Conservation (phyloP, 2,888 invertebrate species). For the Sycophila texana region DNA sequence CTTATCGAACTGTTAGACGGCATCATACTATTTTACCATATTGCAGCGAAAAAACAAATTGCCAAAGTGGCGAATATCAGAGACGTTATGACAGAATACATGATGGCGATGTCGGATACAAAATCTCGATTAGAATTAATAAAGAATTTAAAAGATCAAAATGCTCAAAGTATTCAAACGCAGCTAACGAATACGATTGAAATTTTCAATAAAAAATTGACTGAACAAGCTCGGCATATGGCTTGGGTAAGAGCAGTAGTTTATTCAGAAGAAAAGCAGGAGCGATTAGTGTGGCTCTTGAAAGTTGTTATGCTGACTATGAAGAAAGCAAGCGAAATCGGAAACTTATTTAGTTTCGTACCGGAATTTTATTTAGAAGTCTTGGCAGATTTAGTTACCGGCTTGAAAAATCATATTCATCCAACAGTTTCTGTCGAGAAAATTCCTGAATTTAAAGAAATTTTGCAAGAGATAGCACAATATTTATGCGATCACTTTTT, state of each 20-base stretch:
- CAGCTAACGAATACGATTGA: constrained; percentile 79
- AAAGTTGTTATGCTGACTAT: constrained; percentile 80
- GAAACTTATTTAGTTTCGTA: constrained; percentile 83
- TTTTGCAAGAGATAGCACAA: constrained; percentile 81
- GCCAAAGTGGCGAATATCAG: constrained; percentile 78
- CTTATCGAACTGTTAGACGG: constrained; percentile 82
- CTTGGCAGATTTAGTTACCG: constrained; percentile 81
- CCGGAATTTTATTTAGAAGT: constrained; percentile 86
- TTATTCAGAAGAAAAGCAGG: constrained; percentile 81
- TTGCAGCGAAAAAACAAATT: constrained; percentile 82
- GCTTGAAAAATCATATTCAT: constrained; percentile 81
- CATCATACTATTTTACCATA: constrained; percentile 82
- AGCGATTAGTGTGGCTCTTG: constrained; percentile 80
- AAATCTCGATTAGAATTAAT: constrained; percentile 76
- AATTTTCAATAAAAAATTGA: constrained; percentile 80
- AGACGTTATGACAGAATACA: constrained; percentile 82
- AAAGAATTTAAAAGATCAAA: constrained; percentile 62
- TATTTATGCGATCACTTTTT: constrained; percentile 87
- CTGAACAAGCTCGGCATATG: constrained; percentile 81
- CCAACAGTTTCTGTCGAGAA: constrained; percentile 80
- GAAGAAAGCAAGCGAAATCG: constrained; percentile 79
- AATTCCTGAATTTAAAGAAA: constrained; percentile 79
- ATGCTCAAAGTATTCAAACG: constrained; percentile 74
- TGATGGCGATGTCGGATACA: constrained; percentile 80
- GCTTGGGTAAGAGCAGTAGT: constrained; percentile 83